A percentile compares a stretch with the other conserved stretches of the same genome.
phyloP scores from a whole-genome alignment of 2,888 invertebrate species.

The Chelonus formosanus region DNA sequence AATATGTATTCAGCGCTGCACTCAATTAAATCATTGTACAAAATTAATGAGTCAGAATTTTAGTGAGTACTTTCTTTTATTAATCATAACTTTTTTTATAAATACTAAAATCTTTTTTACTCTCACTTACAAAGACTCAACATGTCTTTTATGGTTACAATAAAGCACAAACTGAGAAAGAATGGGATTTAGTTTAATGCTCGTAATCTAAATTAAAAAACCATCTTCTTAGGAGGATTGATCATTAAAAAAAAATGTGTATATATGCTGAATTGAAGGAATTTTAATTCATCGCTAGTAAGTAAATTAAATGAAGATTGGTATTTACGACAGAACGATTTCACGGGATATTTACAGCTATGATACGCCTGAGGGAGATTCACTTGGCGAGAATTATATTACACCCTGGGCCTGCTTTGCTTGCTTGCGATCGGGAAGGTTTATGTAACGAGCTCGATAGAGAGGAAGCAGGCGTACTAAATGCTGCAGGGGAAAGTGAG shows the following conservation, averaged over 20 bases:
- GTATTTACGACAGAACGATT: constrained; percentile 24
- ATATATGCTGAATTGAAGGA: constrained; percentile 4
- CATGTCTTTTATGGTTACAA: too few relatives aligned
- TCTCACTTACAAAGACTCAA: too few relatives aligned
- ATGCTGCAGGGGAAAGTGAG: background rate
- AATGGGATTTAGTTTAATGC: background rate
- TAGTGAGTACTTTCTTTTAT: too few relatives aligned
- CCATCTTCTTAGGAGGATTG: too few relatives aligned
- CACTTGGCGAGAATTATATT: constrained; percentile 31
- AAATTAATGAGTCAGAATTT: too few relatives aligned
- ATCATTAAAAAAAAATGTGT: background rate
- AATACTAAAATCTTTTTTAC: too few relatives aligned
- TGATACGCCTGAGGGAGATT: constrained; percentile 23
- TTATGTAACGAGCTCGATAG: constrained; percentile 17
- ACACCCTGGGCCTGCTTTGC: constrained; percentile 18
- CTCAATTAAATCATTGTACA: too few relatives aligned
- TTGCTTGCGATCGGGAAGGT: constrained; percentile 15
- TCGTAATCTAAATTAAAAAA: too few relatives aligned
- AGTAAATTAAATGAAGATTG: constrained; percentile 14
- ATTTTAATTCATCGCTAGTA: constrained; percentile 8
- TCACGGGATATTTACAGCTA: constrained; percentile 24
- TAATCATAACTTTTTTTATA: too few relatives aligned
- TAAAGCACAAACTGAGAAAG: background rate
- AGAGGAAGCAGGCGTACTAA: background rate
- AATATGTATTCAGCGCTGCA: too few relatives aligned